phyloP scores from a whole-genome alignment of 2,797 vertebrate genomes.

The Syngnathus acus region DNA sequence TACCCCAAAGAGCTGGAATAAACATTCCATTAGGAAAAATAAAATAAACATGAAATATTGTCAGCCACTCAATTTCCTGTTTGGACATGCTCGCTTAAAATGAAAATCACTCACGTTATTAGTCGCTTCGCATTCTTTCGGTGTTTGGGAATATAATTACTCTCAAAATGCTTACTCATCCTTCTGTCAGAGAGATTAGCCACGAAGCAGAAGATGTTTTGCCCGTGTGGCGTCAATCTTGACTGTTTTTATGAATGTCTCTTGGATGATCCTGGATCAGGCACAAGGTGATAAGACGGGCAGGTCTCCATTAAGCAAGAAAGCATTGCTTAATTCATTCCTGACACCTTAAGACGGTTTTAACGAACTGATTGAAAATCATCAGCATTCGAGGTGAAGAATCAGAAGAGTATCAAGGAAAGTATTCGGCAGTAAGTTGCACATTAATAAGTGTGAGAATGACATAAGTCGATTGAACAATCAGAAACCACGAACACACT shows the following conservation, averaged over 20 bases:
- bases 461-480: neutral
- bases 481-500: constrained; percentile 15
- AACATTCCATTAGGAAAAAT: constrained; percentile 62
- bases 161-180: constrained; percentile 64
- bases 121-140: constrained; percentile 49
- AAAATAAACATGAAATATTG: constrained; percentile 46
- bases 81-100: constrained; percentile 52
- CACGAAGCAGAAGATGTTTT: constrained; percentile 58
- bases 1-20: constrained; percentile 46
- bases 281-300: constrained; percentile 56
- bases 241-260: constrained; percentile 44
- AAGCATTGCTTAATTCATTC: neutral
- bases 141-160: constrained; percentile 61
- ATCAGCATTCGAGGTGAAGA: neutral
- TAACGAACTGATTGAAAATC: neutral
- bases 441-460: constrained; percentile 1
- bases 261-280: constrained; percentile 53
- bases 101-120: constrained; percentile 53
- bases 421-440: neutral
- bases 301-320: constrained; percentile 58
- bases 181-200: constrained; percentile 67
- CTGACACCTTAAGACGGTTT: neutral
- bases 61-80: constrained; percentile 64
- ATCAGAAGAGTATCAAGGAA: neutral
- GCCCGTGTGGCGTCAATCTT: constrained; percentile 50